These are phyloP conservation scores for Callocephalon fimbriatum DNA, from an alignment of 2,113 vertebrate genomes.

Conservation along the genomic window DNA sequence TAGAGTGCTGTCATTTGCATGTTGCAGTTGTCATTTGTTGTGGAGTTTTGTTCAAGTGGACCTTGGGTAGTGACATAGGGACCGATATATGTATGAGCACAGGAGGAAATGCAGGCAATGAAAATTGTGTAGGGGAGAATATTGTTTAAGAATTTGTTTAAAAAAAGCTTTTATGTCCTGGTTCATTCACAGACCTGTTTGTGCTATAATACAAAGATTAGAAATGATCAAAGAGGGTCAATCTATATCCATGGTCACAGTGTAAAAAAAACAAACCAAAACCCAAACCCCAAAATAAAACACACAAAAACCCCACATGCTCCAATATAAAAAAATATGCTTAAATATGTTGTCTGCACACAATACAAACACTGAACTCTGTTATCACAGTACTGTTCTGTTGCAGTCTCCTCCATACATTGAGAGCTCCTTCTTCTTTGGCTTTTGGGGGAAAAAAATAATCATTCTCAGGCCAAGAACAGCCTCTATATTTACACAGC, in stretches of 20 bases:
- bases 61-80: background rate
- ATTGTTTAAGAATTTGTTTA: background rate
- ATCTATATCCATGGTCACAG: conserved; percentile 15
- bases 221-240: background rate
- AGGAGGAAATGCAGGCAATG: background rate
- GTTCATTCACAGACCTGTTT: background rate
- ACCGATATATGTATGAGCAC: background rate
- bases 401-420: background rate
- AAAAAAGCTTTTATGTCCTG: background rate
- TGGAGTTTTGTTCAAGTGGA: background rate
- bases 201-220: background rate
- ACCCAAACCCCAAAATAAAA: background rate
- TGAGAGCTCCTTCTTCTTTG: background rate
- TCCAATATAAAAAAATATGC: conserved; percentile 26
- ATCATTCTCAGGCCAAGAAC: background rate
- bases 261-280: background rate
- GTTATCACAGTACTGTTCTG: background rate
- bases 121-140: background rate
- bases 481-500: background rate
- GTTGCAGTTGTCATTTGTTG: rapidly evolving
- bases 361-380: background rate
- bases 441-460: background rate
- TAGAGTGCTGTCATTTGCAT: background rate
- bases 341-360: background rate
- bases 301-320: background rate